phyloP scores from a whole-genome alignment of 2,888 invertebrate genomes.

The Onchidella celtica region DNA sequence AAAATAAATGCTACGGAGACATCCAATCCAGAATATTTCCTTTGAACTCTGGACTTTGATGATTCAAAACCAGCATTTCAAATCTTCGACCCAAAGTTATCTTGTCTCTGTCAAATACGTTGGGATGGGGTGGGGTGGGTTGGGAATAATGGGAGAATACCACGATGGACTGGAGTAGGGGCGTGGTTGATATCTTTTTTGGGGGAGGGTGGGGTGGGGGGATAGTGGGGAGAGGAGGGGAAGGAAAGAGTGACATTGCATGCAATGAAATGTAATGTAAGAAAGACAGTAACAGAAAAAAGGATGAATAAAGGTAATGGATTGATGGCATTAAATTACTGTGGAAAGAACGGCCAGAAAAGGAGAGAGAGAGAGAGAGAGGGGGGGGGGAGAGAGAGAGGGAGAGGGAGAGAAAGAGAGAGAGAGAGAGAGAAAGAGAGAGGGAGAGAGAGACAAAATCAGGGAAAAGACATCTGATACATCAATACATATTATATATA shows the following conservation, averaged over 20 bases:
- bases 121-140: too few relatives aligned
- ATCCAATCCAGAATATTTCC: too few relatives aligned
- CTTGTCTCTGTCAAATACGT: too few relatives aligned
- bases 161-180: too few relatives aligned
- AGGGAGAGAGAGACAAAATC: background rate
- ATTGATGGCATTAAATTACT: background rate
- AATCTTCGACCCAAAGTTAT: too few relatives aligned
- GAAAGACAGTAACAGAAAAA: background rate
- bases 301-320: background rate
- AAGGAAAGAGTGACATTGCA: background rate
- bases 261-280: background rate
- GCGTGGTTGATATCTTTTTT: too few relatives aligned
- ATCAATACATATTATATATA: too few relatives aligned
- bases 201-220: background rate
- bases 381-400: background rate
- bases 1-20: too few relatives aligned
- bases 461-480: too few relatives aligned
- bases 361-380: background rate
- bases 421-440: background rate
- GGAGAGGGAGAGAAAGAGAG: background rate
- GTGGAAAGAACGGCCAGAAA: background rate
- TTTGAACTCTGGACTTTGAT: too few relatives aligned
- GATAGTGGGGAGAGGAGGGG: background rate
- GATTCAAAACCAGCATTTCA: too few relatives aligned
- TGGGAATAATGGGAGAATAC: too few relatives aligned